Evolutionary conservation across 2,888 invertebrate species (phyloP), one percentile per base, ranked within the genome.

Genomic region (Heliconius hortense): DNA sequence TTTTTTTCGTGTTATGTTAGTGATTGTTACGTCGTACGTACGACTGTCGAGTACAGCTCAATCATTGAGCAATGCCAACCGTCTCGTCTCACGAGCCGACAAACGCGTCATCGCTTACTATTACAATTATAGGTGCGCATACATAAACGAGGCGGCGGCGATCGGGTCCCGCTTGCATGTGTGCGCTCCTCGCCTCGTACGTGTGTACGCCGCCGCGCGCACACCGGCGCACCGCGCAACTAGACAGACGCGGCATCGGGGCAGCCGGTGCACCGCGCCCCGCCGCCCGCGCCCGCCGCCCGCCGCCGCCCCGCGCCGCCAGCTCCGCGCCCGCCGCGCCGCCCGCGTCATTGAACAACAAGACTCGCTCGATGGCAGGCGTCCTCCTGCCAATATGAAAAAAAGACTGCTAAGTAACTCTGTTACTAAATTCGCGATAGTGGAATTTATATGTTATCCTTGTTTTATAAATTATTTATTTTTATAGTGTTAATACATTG

Each of bases 321-420:
- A 91, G 89, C 92, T 87, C 89, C 88, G 92, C 90, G 89, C 70
- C 43, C 67, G 66, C 87, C 87, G 85, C 86, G 86, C 78, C 88
- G 87, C 90, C 88, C 92, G 93, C 93, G 93, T 93, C 93, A 94
- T 94, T 94, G 91, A 93, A 92, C 90, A 93, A 93, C 93, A 93
- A 93, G 93, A 90, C 91, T 92, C 89, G 92, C 90, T 93, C 90
- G 91, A 91, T 92, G 93, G 93, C 91, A 92, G 92, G 88, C 93
- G 93, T 89, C 85, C 88, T 89, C 87, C 92, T 92, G 93, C 92
- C 93, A 93, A 92, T 91, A 94, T 94, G 93, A 93, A 90, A 89
- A 90, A 88, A 89, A 90, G 89, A 90, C 89, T 90, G 83, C 83
- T 88, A 86, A 88, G 85, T 87, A 89, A 91, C 90, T 92, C 90